Percentiles rank a stretch among this genome's conserved stretches.
These are phyloP conservation scores for Neria commutata DNA, from an alignment of 2,888 invertebrate genomes.

Conservation along the genomic window DNA sequence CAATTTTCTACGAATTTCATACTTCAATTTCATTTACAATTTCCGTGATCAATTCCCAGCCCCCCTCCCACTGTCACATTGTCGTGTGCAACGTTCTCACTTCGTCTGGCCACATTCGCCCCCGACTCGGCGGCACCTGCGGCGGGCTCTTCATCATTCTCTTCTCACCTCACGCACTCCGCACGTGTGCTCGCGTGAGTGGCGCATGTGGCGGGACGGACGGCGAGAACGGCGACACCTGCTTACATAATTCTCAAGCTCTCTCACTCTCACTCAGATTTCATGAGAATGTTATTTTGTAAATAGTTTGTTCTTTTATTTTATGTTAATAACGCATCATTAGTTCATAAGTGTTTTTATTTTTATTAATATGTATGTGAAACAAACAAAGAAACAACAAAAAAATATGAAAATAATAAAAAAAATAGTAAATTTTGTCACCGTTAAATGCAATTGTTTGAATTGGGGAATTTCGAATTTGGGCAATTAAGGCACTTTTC, in stretches of 20 bases:
- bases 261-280: constrained; percentile 24
- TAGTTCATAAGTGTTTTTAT: constrained; percentile 58
- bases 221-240: too few species aligned
- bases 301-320: constrained; percentile 50
- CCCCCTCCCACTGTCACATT: background rate
- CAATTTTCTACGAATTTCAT: too few species aligned
- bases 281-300: constrained; percentile 44
- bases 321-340: constrained; percentile 55
- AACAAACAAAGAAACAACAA: constrained; percentile 61
- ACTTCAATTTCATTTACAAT: too few species aligned
- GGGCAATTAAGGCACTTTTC: too few species aligned
- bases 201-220: too few species aligned
- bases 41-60: too few species aligned
- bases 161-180: constrained; percentile 5
- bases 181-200: too few species aligned
- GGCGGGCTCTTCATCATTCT: constrained; percentile 23
- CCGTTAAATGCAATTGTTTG: constrained; percentile 51
- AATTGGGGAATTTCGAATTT: too few species aligned
- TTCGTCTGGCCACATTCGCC: constrained; percentile 24
- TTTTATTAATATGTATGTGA: constrained; percentile 54
- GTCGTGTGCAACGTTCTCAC: background rate
- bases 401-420: constrained; percentile 60
- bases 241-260: constrained; percentile 12
- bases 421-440: constrained; percentile 63
- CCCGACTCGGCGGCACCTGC: constrained; percentile 25